Base-by-base conservation (phyloP, 2,113 vertebrate species). In the Todiramphus saurophagus region DNA sequence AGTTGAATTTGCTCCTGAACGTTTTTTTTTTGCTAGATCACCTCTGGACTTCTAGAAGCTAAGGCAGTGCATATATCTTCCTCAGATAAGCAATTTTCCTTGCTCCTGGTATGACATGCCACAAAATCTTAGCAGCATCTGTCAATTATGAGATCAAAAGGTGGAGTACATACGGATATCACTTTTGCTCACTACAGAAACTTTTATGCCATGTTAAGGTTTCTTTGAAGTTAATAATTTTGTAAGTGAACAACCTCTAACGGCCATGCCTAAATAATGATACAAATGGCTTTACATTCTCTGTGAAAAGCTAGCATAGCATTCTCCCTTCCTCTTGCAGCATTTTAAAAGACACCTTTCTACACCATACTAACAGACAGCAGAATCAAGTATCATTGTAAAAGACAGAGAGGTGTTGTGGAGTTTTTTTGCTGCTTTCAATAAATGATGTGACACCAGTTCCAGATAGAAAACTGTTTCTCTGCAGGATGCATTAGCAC, bases 81-180 rank as follows among this genome's bases (percentile, higher is more conserved):
- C 41, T 59, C 53, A 9, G 11, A 35, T 10, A 62, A 62, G 56
- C 13, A 53, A 43, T 80, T 77, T 90, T 27, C 46, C 15, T 51
- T 2, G 4, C n/a, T 93, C 13, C 30, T 73, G 10, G 25, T 55
- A 63, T 55, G 68, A 74, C 41, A 58, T 67, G 41, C 48, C 68
- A 83, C 69, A 83, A 83, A 87, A 81, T 56, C 56, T 37, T 62
- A 92, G 70, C 68, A 90, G n/a, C 39, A 92, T 25, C 58, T 87
- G 77, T 59, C 77, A 93, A 37, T 83, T 85, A 79, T 13, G 41
- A 89, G 50, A 87, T 78, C 23, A 93, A 93, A 94, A 95, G 53
- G 56, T 87, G 30, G 27, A 90, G 4, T 58, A 55, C 14, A n/a
- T 48, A 68, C 13, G 51, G 30, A 31, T 81, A 62, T 59, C 39